Conservation (phyloP, 2,797 vertebrate species). For the Trematomus bernacchii region DNA sequence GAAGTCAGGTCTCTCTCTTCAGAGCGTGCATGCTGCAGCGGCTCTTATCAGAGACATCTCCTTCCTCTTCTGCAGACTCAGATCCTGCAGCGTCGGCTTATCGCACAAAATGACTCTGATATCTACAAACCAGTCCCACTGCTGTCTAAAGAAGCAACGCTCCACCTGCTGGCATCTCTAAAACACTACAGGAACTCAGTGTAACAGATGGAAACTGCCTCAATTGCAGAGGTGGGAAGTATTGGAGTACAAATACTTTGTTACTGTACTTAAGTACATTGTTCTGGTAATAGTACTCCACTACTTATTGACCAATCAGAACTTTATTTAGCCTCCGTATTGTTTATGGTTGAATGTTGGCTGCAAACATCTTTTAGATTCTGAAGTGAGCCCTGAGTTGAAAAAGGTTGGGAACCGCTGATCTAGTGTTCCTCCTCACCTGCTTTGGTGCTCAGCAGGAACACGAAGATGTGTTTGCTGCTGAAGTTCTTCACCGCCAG, state of each 20-base stretch:
- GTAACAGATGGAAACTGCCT: no score
- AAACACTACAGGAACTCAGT: no score
- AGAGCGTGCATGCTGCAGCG: conserved; percentile 27
- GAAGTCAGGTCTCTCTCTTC: conserved; percentile 20
- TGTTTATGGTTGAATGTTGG: no score
- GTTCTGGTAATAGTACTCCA: no score
- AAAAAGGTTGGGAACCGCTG: neutral
- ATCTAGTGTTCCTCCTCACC: conserved; percentile 78
- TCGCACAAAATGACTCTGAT: neutral
- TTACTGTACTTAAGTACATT: no score
- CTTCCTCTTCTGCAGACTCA: conserved; percentile 10
- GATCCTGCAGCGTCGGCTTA: conserved; percentile 8
- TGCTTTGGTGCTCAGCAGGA: conserved; percentile 94
- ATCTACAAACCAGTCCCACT: neutral
- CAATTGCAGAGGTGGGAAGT: no score
- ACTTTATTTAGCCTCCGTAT: no score
- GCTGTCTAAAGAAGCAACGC: neutral
- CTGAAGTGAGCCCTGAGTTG: no score
- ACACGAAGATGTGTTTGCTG: conserved; percentile 90
- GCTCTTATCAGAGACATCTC: conserved; percentile 58
- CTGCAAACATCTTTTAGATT: no score
- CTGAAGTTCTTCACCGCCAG: conserved; percentile 95
- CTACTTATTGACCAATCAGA: no score
- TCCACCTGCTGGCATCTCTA: neutral
- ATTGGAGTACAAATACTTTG: no score